Evolutionary conservation across 1,140 invertebrate genomes (phyloP).

Genomic region (Helicorthomorpha holstii): DNA sequence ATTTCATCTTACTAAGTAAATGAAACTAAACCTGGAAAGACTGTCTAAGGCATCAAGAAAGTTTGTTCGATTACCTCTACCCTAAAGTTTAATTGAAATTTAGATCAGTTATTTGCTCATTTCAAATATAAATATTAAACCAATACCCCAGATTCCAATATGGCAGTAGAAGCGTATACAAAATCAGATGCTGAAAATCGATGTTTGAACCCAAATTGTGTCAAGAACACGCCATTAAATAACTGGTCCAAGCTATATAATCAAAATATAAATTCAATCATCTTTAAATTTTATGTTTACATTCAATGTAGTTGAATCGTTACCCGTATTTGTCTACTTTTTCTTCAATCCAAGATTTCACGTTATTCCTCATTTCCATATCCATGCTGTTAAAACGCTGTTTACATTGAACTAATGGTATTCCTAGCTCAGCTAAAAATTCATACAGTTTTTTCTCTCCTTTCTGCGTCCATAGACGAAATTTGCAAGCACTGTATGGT

Average conservation of each 20-base stretch:
- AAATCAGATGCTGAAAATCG: conserved; percentile 65
- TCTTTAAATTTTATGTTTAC: background rate
- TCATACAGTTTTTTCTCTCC: conserved; percentile 70
- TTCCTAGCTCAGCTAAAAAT: conserved; percentile 79
- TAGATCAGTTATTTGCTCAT: background rate
- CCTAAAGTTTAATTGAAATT: no score
- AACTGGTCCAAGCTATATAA: conserved; percentile 41
- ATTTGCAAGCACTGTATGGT: conserved; percentile 46
- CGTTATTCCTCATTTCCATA: conserved; percentile 53
- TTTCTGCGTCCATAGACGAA: conserved; percentile 62
- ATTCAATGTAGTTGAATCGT: conserved; percentile 2
- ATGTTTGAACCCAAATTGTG: conserved; percentile 63
- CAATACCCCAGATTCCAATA: conserved; percentile 53
- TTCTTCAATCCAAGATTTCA: conserved; percentile 52
- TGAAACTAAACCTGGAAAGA: background rate
- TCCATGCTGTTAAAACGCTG: conserved; percentile 81
- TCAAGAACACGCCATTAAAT: conserved; percentile 52
- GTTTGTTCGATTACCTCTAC: conserved; percentile 1
- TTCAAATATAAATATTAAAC: conserved; percentile 4
- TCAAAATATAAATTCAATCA: background rate
- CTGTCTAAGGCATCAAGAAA: background rate
- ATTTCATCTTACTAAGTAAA: no score
- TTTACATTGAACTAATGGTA: conserved; percentile 68
- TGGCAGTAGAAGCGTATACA: conserved; percentile 58
- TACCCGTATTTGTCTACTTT: conserved; percentile 57